phyloP scores from a whole-genome alignment of 2,113 vertebrate genomes.

The Motacilla tschutschensis region DNA sequence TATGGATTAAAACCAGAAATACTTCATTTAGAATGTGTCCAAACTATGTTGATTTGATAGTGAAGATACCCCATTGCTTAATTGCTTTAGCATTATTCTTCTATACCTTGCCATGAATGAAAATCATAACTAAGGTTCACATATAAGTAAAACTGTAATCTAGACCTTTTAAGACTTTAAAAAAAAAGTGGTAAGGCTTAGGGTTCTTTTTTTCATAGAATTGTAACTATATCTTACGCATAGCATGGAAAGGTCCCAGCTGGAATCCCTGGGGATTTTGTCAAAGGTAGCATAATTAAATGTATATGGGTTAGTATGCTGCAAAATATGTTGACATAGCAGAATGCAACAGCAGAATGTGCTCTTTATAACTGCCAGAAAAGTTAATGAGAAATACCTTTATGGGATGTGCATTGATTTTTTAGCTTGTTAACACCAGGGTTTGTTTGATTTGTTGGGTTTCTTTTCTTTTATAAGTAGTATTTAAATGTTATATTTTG shows the following conservation, averaged over 20 bases:
- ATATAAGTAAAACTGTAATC: not conserved
- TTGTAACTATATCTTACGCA: not conserved
- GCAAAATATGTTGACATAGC: not conserved
- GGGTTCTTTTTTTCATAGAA: not conserved
- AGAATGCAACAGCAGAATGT: not conserved
- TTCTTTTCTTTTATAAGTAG: not conserved
- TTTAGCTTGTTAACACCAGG: not conserved
- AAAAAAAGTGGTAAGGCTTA: fast-evolving
- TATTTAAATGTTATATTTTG: not conserved
- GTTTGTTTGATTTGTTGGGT: not conserved
- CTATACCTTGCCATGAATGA: not conserved
- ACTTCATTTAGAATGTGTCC: not conserved
- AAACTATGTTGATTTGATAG: not conserved
- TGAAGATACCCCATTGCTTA: not conserved
- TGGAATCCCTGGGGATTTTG: not conserved
- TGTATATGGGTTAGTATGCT: not conserved
- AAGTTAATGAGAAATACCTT: not conserved
- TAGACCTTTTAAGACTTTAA: not conserved
- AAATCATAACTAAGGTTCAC: not conserved
- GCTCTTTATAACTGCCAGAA: not conserved
- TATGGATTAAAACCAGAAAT: not conserved
- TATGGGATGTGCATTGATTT: not conserved
- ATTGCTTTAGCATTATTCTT: not conserved
- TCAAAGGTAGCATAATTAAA: not conserved
- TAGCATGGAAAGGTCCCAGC: too few species aligned